Evolutionary conservation across 2,888 invertebrate genomes (phyloP), one percentile per base, ranked within the genome.

Genomic region (Amphiduros pacificus): DNA sequence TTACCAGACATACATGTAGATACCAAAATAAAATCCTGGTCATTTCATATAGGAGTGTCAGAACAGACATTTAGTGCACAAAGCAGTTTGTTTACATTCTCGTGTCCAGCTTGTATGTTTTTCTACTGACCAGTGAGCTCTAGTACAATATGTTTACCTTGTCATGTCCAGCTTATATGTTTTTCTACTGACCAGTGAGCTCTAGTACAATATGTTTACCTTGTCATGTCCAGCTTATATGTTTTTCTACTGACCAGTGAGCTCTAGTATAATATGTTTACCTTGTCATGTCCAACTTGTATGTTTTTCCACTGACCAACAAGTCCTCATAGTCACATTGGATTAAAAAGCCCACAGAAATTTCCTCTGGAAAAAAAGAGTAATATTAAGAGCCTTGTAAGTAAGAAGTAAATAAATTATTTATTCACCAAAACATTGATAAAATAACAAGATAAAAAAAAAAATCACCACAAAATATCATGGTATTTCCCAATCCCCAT

Each of bases 311-410:
- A 20, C 52, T 20, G 4, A 51, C 6, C 17, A 58, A 5, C 22
- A 58, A 24, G 58, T 52, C 51, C 5, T 26, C 28, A 17, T 52
- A 52, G 17, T 49, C 49, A 54, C 58, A 58, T n/a, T 26, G 17
- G 31, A 58, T 58, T 17, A 51, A 29, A 31, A 52, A 58, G n/a
- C 56, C 44, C n/a, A 44, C 44, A 44, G 44, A 44, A 4, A 44
- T 22, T 22, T 20, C 44, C 44, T 44, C 44, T 44, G 44, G 4
- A n/a, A 44, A 5, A 44, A 44, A 44, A 11, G 5, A 44, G 44
- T 20, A 44, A 5, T 17, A 36, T 36, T 36, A 9, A 36, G 36
- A 9, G 9, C 36, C 36, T 36, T 11, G 17, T 36, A 36, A 20
- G 6, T 44, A 22, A 44, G 44, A 44, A 44, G 17, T 17, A 11